phyloP scores from a whole-genome alignment of 2,888 invertebrate species.

The Tachina fera region DNA sequence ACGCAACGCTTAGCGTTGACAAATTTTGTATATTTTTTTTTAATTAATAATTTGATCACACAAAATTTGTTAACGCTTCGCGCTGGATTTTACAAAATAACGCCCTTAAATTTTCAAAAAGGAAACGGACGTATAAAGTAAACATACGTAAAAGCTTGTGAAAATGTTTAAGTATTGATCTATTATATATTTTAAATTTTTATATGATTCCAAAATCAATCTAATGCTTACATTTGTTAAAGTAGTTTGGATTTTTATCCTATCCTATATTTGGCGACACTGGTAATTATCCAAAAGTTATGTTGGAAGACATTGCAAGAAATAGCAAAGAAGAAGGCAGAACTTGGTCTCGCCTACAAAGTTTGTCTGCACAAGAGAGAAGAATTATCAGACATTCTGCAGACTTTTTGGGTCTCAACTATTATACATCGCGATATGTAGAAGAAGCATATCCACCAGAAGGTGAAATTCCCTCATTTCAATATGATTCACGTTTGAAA shows the following conservation, averaged over 20 bases:
- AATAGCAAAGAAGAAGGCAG: constrained; percentile 79
- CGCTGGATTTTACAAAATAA: too few relatives aligned
- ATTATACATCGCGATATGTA: constrained; percentile 77
- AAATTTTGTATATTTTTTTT: too few relatives aligned
- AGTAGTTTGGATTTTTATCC: constrained; percentile 80
- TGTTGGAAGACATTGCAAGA: constrained; percentile 76
- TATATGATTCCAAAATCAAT: too few relatives aligned
- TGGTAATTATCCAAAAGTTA: constrained; percentile 79
- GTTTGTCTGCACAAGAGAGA: constrained; percentile 72
- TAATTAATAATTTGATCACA: too few relatives aligned
- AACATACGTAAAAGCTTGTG: too few relatives aligned
- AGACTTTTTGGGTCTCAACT: constrained; percentile 79
- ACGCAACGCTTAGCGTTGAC: too few relatives aligned
- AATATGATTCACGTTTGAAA: constrained; percentile 82
- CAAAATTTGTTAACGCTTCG: too few relatives aligned
- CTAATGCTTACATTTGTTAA: too few relatives aligned
- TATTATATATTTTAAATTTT: too few relatives aligned
- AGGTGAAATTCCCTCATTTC: constrained; percentile 83
- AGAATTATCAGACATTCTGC: constrained; percentile 74
- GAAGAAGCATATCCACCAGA: constrained; percentile 70
- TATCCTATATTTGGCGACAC: constrained; percentile 77
- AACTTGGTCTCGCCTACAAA: constrained; percentile 75
- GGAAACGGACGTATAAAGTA: too few relatives aligned
- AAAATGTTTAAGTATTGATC: too few relatives aligned
- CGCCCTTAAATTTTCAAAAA: too few relatives aligned